Percentiles rank a stretch among this genome's conserved stretches.
phyloP scores from a whole-genome alignment of 2,888 invertebrate species.

The Molanna angustata region DNA sequence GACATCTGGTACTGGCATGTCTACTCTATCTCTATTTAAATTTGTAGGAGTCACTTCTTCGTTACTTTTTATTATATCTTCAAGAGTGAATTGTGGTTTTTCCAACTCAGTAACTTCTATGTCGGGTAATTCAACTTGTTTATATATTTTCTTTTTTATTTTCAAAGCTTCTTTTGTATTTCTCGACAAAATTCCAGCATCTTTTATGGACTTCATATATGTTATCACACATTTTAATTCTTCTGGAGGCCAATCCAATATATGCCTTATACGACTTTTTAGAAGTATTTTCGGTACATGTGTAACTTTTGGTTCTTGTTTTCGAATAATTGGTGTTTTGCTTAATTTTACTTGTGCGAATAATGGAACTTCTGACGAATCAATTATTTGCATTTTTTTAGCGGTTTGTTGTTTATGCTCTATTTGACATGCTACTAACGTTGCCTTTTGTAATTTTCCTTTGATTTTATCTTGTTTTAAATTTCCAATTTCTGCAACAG shows the following conservation, averaged over 20 bases:
- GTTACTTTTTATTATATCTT: slow-evolving; percentile 41
- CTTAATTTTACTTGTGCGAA: slow-evolving; percentile 22
- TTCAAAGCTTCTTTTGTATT: slow-evolving; percentile 49
- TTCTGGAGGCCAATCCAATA: slow-evolving; percentile 22
- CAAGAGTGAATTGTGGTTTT: slow-evolving; percentile 45
- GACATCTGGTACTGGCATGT: slow-evolving; percentile 26
- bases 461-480: slow-evolving; percentile 5
- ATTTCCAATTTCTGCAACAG: slow-evolving; percentile 14
- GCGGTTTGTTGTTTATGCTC: slow-evolving; percentile 27
- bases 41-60: slow-evolving; percentile 32
- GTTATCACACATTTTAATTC: slow-evolving; percentile 36
- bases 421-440: slow-evolving; percentile 27
- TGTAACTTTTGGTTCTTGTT: slow-evolving; percentile 18
- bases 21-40: slow-evolving; percentile 10
- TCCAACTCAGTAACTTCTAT: slow-evolving; percentile 43
- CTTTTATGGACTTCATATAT: slow-evolving; percentile 28
- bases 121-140: slow-evolving; percentile 37
- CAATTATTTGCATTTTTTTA: slow-evolving; percentile 22
- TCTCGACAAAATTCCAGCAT: slow-evolving; percentile 47
- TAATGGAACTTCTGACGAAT: slow-evolving; percentile 17
- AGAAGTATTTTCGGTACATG: slow-evolving; percentile 23
- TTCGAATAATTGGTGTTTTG: slow-evolving; percentile 19
- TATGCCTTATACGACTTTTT: slow-evolving; percentile 21
- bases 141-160: slow-evolving; percentile 41
- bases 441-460: slow-evolving; percentile 18